Evolutionary conservation across 2,113 vertebrate genomes (phyloP).

Genomic region (Paraplagusia blochii): DNA sequence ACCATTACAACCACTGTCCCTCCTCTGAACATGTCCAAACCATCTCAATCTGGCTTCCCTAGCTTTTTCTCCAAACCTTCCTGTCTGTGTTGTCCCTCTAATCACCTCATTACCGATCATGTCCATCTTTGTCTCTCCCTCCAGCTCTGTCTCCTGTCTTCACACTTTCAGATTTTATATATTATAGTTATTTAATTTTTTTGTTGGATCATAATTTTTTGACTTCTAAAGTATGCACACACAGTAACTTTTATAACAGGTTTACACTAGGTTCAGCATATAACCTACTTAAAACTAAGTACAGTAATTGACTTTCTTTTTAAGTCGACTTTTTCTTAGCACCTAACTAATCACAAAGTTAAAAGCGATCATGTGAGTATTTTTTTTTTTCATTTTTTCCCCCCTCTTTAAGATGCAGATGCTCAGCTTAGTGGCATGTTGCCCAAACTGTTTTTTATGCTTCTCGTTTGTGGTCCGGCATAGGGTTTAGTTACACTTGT

Average conservation of each 20-base stretch:
- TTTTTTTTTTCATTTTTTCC: too few relatives aligned
- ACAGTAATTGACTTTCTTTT: constrained; percentile 32
- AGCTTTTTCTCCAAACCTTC: too few relatives aligned
- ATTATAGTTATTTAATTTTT: too few relatives aligned
- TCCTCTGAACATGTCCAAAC: too few relatives aligned
- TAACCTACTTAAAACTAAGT: constrained; percentile 28
- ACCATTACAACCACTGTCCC: too few relatives aligned
- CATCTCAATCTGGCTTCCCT: too few relatives aligned
- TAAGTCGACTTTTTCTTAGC: constrained; percentile 39
- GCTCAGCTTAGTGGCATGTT: constrained; percentile 70
- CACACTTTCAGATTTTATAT: too few relatives aligned
- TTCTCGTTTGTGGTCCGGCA: constrained; percentile 69
- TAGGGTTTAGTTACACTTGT: constrained; percentile 72
- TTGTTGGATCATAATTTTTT: neutral
- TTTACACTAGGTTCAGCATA: constrained; percentile 30
- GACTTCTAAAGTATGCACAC: neutral
- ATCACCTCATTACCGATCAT: too few relatives aligned
- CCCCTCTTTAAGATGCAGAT: constrained; percentile 61
- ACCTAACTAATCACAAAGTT: constrained; percentile 62
- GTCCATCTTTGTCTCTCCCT: too few relatives aligned
- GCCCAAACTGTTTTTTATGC: constrained; percentile 66
- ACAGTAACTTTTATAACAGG: constrained; percentile 28
- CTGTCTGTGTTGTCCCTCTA: too few relatives aligned
- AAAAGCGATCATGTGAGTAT: constrained; percentile 62
- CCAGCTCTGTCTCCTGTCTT: too few relatives aligned